Evolutionary conservation across 2,888 invertebrate genomes (phyloP), one percentile per base, ranked within the genome.

Genomic region (Seladonia tumulorum): DNA sequence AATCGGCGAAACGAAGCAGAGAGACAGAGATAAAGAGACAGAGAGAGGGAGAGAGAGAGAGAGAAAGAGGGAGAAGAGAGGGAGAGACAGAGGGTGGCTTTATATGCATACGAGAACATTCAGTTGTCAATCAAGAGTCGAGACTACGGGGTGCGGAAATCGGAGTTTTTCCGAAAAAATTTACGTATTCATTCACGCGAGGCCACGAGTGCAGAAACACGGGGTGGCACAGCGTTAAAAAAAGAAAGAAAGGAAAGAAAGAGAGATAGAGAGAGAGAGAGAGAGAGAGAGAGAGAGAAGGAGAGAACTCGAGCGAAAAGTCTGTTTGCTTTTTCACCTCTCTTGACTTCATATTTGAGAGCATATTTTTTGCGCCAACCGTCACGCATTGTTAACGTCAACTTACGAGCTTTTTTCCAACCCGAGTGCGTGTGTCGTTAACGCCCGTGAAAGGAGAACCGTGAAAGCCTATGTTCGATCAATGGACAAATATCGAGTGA

Each of bases 31-130:
- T n/a, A n/a, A n/a, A n/a, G n/a, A n/a, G 18, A 2, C n/a, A 53
- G 1, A 53, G 53, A 53, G 22, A 53, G 22, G 22, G 53, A 57
- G n/a, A 57, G 57, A 57, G 57, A 57, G 10, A 57, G 22, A 53
- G 45, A 53, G 10, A 57, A 10, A 57, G 53, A 53, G 53, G 22
- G n/a, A 39, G 74, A n/a, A n/a, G 80, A 73, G 60, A 53, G 25
- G 25, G 35, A 47, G 79, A 76, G 82, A 81, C 79, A 80, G 90
- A 83, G 90, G 86, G 90, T 81, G 90, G 86, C 82, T 89, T 89
- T 91, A 91, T 93, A 93, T 93, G 93, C 92, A 93, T 93, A 92
- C 92, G 88, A 90, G 92, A 90, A 91, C 93, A 93, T 93, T 93
- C 90, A 93, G 85, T 82, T 90, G 93, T 93, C 93, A 93, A 93